These are phyloP conservation scores for Takifugu bimaculatus DNA, from an alignment of 2,113 vertebrate genomes.

Conservation along the genomic window DNA sequence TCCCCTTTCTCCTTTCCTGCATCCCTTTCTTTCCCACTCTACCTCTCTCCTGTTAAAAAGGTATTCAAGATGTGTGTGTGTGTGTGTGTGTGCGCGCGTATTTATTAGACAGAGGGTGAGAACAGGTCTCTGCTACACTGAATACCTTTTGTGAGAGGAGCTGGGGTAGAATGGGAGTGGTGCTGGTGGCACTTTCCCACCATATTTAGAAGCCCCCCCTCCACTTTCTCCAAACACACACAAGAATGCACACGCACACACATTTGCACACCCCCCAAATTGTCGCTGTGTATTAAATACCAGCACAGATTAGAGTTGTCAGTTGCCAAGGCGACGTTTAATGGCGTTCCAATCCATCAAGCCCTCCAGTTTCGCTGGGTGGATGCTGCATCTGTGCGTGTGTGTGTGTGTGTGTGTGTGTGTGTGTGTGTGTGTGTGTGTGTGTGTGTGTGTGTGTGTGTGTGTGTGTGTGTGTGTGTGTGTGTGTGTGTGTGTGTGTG, in stretches of 20 bases:
- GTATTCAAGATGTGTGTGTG: slow-evolving; percentile 36
- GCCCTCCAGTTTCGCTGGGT: slow-evolving; percentile 4
- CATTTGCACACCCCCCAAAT: background rate
- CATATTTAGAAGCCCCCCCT: slow-evolving; percentile 61
- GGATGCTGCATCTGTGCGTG: slow-evolving; percentile 6
- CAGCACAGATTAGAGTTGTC: slow-evolving; percentile 41
- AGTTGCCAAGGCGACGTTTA: slow-evolving; percentile 30
- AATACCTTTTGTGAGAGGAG: slow-evolving; percentile 72
- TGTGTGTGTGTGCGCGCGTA: slow-evolving; percentile 20
- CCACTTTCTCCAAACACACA: slow-evolving; percentile 3
- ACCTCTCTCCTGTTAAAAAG: slow-evolving; percentile 33
- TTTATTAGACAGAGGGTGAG: slow-evolving; percentile 30
- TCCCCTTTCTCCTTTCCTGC: slow-evolving; percentile 11
- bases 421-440: slow-evolving; percentile 6
- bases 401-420: slow-evolving; percentile 6
- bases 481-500: slow-evolving; percentile 13
- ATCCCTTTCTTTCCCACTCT: background rate
- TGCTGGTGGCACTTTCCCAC: slow-evolving; percentile 71
- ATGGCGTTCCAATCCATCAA: slow-evolving; percentile 16
- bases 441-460: slow-evolving; percentile 8
- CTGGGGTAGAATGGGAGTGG: slow-evolving; percentile 66
- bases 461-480: background rate
- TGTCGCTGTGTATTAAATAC: slow-evolving; percentile 38
- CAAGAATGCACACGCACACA: slow-evolving; percentile 10
- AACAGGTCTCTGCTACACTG: slow-evolving; percentile 58